Conservation (phyloP, 2,797 vertebrate genomes). For the Anabas testudineus region DNA sequence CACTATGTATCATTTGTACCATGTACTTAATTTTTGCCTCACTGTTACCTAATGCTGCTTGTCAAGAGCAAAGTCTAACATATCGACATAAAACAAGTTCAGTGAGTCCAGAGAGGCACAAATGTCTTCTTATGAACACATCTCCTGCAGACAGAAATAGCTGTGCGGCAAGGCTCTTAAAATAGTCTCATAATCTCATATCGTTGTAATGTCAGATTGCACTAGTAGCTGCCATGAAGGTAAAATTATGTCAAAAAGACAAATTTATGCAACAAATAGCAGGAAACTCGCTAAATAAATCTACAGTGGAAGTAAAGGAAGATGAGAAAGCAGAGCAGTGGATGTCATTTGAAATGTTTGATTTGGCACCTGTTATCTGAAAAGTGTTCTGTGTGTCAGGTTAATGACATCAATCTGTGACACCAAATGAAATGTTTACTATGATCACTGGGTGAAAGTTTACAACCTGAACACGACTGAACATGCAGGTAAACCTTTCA, state of each 20-base stretch:
- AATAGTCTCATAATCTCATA: no score
- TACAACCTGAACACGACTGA: background rate
- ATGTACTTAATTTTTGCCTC: background rate
- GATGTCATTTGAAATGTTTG: background rate
- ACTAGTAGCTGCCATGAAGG: background rate
- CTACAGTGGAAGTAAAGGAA: background rate
- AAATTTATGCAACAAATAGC: background rate
- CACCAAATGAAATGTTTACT: background rate
- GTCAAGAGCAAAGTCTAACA: constrained; percentile 11
- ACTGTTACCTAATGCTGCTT: background rate
- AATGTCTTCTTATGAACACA: no score
- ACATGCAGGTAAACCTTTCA: no score
- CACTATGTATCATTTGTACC: no score
- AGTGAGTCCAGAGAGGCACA: no score
- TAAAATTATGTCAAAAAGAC: background rate
- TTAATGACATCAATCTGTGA: background rate
- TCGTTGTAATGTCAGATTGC: background rate
- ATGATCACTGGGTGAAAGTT: constrained; percentile 24
- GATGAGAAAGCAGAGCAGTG: background rate
- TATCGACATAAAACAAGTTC: no score
- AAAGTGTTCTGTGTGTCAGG: background rate
- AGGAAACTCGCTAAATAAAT: no score
- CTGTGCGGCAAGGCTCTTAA: no score
- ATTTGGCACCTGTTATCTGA: background rate
- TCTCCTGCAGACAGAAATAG: no score